Evolutionary conservation across 2,888 invertebrate species (phyloP).

Genomic region (Cylloceria caligata): DNA sequence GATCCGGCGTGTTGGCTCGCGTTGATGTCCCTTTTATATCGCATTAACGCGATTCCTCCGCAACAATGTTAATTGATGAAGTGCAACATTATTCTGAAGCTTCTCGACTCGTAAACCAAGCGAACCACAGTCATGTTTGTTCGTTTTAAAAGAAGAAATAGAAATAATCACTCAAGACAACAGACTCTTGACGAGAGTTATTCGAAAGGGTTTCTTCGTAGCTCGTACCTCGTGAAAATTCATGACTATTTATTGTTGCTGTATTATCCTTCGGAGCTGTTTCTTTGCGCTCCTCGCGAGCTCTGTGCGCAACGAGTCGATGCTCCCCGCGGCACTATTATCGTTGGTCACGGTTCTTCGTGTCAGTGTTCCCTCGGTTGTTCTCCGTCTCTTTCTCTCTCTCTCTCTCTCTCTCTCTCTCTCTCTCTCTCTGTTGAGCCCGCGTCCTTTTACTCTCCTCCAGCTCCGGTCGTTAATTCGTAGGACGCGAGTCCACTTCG

Average conservation of each 20-base stretch:
- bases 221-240: not conserved
- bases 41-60: conserved; percentile 18
- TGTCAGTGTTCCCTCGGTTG: conserved; percentile 52
- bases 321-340: conserved; percentile 57
- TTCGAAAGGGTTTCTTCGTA: not conserved
- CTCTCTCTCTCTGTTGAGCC: not conserved
- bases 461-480: conserved; percentile 55
- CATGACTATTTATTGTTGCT: conserved; percentile 9
- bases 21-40: conserved; percentile 38
- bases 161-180: not conserved
- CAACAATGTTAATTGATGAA: not conserved
- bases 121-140: not conserved
- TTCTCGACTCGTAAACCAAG: not conserved
- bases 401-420: conserved; percentile 19
- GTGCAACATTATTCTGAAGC: not conserved
- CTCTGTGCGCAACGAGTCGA: conserved; percentile 26
- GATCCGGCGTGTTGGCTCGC: not conserved
- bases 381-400: conserved; percentile 14
- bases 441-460: conserved; percentile 37
- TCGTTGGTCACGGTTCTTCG: conserved; percentile 67
- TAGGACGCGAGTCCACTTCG: conserved; percentile 42
- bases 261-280: conserved; percentile 12
- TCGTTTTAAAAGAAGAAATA: not conserved
- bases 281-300: not conserved
- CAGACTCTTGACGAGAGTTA: not conserved